phyloP scores from a whole-genome alignment of 2,113 vertebrate species.

The Sceloporus undulatus region DNA sequence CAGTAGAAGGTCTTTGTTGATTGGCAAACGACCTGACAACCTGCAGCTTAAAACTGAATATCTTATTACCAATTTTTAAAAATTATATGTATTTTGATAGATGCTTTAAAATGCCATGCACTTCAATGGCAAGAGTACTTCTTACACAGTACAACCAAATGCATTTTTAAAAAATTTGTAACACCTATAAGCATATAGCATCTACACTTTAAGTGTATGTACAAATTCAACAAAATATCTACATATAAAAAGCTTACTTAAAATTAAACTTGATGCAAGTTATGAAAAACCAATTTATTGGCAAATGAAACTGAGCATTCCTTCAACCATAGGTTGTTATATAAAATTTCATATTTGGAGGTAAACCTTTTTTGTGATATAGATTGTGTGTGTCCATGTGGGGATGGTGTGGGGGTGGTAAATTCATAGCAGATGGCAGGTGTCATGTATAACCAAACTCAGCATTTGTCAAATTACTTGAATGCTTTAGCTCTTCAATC shows the following conservation, averaged over 20 bases:
- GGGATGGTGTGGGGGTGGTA: conserved; percentile 30
- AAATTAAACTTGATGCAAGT: conserved; percentile 99
- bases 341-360: conserved; percentile 81
- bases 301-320: conserved; percentile 89
- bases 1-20: not conserved
- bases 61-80: conserved; percentile 72
- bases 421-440: conserved; percentile 51
- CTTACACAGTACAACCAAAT: conserved; percentile 84
- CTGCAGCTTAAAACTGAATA: conserved; percentile 60
- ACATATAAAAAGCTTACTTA: conserved; percentile 90
- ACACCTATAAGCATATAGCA: conserved; percentile 84
- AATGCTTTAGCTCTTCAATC: conserved; percentile 32
- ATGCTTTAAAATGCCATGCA: conserved; percentile 84
- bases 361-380: conserved; percentile 76
- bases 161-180: conserved; percentile 57
- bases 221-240: conserved; percentile 97
- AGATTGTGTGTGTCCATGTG: conserved; percentile 46
- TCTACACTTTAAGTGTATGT: conserved; percentile 88
- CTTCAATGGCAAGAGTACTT: conserved; percentile 80
- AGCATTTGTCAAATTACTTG: conserved; percentile 62
- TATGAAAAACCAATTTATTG: conserved; percentile 95
- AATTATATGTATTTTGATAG: conserved; percentile 64
- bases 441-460: conserved; percentile 60
- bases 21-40: conserved; percentile 44
- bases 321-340: conserved; percentile 85